Conservation (phyloP, 2,888 invertebrate genomes). For the Diaphora mendica region DNA sequence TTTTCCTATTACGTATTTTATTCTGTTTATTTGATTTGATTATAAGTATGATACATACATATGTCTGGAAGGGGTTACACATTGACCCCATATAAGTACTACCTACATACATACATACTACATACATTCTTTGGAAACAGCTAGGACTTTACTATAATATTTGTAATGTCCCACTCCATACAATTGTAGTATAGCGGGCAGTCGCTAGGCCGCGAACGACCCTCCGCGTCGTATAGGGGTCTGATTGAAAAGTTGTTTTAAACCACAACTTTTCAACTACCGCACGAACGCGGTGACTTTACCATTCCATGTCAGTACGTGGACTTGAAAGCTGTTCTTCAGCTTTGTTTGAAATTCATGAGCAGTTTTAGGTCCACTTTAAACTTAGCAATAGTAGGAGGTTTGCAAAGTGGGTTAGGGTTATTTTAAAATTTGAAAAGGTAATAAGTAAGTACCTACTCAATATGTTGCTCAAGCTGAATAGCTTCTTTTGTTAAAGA, state of each 20-base stretch:
- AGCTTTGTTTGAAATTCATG: conserved; percentile 47
- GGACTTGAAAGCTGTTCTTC: conserved; percentile 30
- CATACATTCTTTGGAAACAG: too few species aligned
- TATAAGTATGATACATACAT: background rate
- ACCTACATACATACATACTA: too few species aligned
- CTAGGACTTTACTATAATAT: background rate
- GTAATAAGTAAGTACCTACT: too few species aligned
- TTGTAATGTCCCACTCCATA: conserved; percentile 34
- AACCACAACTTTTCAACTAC: conserved; percentile 64
- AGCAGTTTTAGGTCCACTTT: conserved; percentile 18
- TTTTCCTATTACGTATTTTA: background rate
- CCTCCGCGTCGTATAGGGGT: conserved; percentile 70
- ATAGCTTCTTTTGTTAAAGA: background rate
- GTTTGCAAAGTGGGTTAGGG: background rate
- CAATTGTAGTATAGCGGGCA: conserved; percentile 41
- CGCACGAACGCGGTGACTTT: conserved; percentile 42
- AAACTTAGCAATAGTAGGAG: conserved; percentile 9
- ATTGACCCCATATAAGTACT: background rate
- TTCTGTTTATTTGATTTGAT: background rate
- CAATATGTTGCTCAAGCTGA: too few species aligned
- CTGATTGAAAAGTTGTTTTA: conserved; percentile 77
- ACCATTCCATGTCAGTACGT: conserved; percentile 40
- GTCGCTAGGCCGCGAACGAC: conserved; percentile 53
- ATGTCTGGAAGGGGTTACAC: background rate
- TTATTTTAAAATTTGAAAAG: background rate